Base-by-base conservation (phyloP, 2,888 invertebrate genomes). In the Sphecodes monilicornis region DNA sequence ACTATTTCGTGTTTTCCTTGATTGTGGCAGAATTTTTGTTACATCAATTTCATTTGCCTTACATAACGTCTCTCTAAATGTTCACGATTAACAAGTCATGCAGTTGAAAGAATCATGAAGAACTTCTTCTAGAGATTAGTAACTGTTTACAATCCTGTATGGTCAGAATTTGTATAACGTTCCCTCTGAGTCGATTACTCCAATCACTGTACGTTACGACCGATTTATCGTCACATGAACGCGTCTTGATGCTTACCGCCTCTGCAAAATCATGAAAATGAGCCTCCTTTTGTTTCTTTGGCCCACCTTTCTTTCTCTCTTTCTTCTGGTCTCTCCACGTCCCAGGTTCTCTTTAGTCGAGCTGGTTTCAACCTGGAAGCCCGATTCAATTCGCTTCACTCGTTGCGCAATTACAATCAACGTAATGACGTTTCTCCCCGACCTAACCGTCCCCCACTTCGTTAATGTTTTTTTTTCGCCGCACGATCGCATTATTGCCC, bases 371-470 rank as follows among this genome's bases (percentile, higher is more conserved):
- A 41, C 43, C 68, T 26, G 6, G 68, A 66, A 70, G 76, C 77
- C 75, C 82, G 79, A 92, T 92, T 86, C 85, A 84, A 86, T 89
- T 86, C 80, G 73, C 79, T 74, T 78, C 82, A 79, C 91, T 84
- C 78, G 78, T 72, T 69, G 91, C 88, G 87, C 91, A 92, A 93
- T 93, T 93, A 92, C 92, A 93, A 93, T 93, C 92, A 93, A 85
- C 90, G 90, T 92, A 93, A 93, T 91, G 89, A 90, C 92, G 89
- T 91, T 92, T 91, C 89, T 50, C 88, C 87, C 75, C 64, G 70
- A 66, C 76, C 66, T 74, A 82, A 78, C 86, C 83, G 69, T 73
- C 72, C 74, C 70, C 50, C 69, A 68, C 80, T 82, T 77, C 77
- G 60, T 64, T 80, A 66, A 29, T 29, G 64, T 39, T 39, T 29